Base-by-base conservation (phyloP, 2,113 vertebrate genomes). In the Accipiter virgatus region DNA sequence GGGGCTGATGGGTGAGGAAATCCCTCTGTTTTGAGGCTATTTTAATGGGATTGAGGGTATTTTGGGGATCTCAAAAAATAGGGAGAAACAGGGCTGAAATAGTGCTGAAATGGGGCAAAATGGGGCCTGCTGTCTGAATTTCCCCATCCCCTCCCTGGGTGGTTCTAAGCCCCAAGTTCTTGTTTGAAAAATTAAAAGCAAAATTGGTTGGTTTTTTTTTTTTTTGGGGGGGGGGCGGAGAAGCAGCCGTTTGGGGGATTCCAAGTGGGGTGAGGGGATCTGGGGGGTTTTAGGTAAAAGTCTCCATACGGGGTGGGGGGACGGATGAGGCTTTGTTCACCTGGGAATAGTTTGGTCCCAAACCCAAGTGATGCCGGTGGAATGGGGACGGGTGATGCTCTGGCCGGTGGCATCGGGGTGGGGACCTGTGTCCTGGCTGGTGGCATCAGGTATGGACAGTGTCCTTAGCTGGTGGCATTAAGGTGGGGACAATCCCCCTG, bases 301-400 rank as follows among this genome's bases (percentile, higher is more conserved):
- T 9, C 8, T n/a, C 13, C 2, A 0, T 1, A 12, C 4, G 15
- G 23, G 38, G 32, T 12, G 13, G 38, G 38, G 61, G 19, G 61
- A 16, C 7, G 22, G 16, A 25, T 1, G n/a, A 52, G 70, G 45
- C 12, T 62, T 19, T 7, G 20, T 38, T 62, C 43, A 7, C 18
- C 55, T 29, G 74, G 74, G 11, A 62, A 6, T 2, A 17, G 43
- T 65, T 34, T 29, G 36, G 3, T 77, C 53, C 63, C 36, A 36
- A 43, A 68, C 32, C 11, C 11, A 5, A 20, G 31, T 1, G 38
- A 6, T 7, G 16, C 10, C 5, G 19, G 34, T 9, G 23, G 58
- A 7, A 23, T 2, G 40, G 65, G 56, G 29, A 10, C 1, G 1
- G 34, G 6, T 7, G 45, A 8, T 9, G 45, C 16, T 25, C 58